phyloP scores from a whole-genome alignment of 2,113 vertebrate genomes.

The Hymenochirus boettgeri region DNA sequence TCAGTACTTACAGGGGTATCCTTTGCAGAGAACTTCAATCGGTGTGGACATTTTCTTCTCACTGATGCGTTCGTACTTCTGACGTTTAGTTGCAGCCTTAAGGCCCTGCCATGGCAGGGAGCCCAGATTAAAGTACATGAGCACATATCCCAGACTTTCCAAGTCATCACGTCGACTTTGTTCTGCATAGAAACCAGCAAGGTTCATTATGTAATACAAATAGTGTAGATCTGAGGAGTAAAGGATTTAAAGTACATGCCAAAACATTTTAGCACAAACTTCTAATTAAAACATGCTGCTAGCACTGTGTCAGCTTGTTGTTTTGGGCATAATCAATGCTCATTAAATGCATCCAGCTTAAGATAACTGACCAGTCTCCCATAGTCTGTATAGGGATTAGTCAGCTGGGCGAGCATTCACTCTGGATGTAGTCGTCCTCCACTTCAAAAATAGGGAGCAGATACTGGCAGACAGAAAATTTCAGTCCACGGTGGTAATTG shows the following conservation, averaged over 20 bases:
- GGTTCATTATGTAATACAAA: not conserved
- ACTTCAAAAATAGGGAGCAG: too few relatives aligned
- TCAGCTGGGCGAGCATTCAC: too few relatives aligned
- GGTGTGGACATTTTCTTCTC: constrained; percentile 98
- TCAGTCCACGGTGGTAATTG: too few relatives aligned
- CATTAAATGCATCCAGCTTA: too few relatives aligned
- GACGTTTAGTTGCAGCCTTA: constrained; percentile 94
- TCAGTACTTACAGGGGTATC: constrained; percentile 87
- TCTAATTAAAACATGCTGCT: too few relatives aligned
- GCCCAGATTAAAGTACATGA: constrained; percentile 98
- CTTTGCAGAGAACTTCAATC: constrained; percentile 95
- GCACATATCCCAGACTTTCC: constrained; percentile 92
- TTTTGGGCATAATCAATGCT: too few relatives aligned
- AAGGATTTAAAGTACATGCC: not conserved
- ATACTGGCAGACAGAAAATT: too few relatives aligned
- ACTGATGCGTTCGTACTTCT: constrained; percentile 96
- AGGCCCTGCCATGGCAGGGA: constrained; percentile 96
- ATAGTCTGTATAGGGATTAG: too few relatives aligned
- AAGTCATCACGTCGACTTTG: constrained; percentile 94
- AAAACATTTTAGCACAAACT: too few relatives aligned
- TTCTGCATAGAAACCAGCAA: constrained; percentile 60
- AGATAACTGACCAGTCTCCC: too few relatives aligned
- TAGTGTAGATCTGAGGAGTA: constrained; percentile 7
- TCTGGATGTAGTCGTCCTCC: too few relatives aligned
- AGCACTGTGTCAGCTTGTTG: too few relatives aligned